phyloP scores from a whole-genome alignment of 2,888 invertebrate genomes.

The Ormyrus thymus region DNA sequence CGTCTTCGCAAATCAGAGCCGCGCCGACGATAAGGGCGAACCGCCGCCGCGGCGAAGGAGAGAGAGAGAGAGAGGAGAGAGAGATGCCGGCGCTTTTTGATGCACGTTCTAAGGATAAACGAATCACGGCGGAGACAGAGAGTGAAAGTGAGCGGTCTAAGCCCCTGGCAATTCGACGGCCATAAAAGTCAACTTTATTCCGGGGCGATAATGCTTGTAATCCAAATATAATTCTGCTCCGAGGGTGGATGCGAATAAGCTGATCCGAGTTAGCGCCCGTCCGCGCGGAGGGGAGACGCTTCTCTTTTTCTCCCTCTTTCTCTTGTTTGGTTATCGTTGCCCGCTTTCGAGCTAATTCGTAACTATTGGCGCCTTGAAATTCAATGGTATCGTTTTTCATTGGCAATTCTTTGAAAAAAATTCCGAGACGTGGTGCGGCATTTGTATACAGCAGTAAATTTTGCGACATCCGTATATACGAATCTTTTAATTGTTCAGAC shows the following conservation, averaged over 20 bases:
- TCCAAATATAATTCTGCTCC: conserved; percentile 74
- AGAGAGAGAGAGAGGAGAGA: not conserved
- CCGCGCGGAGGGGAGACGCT: conserved; percentile 57
- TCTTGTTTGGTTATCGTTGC: not conserved
- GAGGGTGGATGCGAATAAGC: conserved; percentile 60
- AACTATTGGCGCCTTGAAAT: no score
- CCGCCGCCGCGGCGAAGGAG: not conserved
- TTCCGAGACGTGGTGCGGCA: no score
- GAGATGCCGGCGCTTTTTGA: not conserved
- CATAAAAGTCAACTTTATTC: conserved; percentile 75
- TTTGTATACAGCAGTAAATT: no score
- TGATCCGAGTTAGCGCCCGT: conserved; percentile 60
- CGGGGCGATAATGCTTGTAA: conserved; percentile 74
- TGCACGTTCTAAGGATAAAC: not conserved
- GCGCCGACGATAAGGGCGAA: not conserved
- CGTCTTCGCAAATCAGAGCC: not conserved
- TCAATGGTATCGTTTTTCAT: no score
- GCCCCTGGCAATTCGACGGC: conserved; percentile 67
- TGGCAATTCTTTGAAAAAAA: no score
- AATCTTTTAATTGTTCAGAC: no score
- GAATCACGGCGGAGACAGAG: conserved; percentile 21
- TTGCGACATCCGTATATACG: no score
- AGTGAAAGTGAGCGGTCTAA: conserved; percentile 60
- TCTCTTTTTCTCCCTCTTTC: conserved; percentile 12
- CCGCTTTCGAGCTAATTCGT: no score